Percentiles rank a stretch among this genome's conserved stretches.
Conservation (phyloP, 2,113 vertebrate species). For the Gallinago media region DNA sequence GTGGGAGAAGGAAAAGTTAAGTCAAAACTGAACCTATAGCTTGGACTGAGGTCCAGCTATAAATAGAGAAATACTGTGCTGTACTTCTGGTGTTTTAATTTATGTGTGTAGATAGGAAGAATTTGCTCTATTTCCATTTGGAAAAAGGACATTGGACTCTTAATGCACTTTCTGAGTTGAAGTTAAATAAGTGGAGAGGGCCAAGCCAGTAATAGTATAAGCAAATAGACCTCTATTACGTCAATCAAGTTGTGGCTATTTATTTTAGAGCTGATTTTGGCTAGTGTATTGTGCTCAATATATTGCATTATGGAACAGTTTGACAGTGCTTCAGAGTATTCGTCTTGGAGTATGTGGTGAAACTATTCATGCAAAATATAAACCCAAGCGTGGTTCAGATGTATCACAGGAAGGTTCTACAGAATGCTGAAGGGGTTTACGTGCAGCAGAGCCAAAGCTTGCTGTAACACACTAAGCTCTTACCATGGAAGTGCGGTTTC, state of each 20-base stretch:
- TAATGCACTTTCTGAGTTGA: neutral
- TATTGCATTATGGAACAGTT: neutral
- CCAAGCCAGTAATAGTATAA: neutral
- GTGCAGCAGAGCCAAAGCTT: neutral
- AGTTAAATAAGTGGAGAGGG: constrained; percentile 23
- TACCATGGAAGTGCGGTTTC: neutral
- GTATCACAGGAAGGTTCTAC: neutral
- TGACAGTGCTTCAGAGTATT: neutral
- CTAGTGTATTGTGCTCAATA: neutral
- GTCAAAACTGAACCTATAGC: neutral
- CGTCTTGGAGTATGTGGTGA: neutral
- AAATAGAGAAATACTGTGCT: neutral
- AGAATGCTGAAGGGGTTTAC: neutral
- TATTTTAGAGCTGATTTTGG: constrained; percentile 47
- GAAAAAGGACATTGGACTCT: constrained; percentile 9
- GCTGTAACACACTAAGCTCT: neutral
- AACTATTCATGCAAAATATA: neutral
- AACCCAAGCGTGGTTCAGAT: neutral
- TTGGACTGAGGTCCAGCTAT: neutral
- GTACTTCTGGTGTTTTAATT: neutral
- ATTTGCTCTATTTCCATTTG: constrained; percentile 22
- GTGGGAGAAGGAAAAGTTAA: neutral
- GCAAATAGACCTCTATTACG: constrained; percentile 13
- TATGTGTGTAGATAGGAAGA: neutral
- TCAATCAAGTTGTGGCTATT: constrained; percentile 41